Base-by-base conservation (phyloP, 2,888 invertebrate species). In the Operophtera brumata region DNA sequence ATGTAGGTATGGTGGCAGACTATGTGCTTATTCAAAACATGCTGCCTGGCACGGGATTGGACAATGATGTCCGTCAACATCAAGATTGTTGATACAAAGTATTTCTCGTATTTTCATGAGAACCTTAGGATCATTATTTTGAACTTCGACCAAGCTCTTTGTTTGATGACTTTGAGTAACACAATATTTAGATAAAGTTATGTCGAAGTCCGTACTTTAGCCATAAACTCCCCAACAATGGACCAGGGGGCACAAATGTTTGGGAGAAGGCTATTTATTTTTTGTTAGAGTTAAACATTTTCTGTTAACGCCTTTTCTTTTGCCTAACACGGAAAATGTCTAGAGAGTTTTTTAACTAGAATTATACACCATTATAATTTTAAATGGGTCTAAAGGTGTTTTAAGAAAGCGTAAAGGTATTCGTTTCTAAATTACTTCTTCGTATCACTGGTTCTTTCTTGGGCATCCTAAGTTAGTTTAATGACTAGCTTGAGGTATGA, bases 1-100 rank as follows among this genome's bases (percentile, higher is more conserved):
- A n/a, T n/a, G n/a, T 2, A 7, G 9, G 8, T 30, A 8, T 30
- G 0, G 1, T 30, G 34, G 6, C 34, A 34, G 35, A 32, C 58
- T 56, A 32, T 40, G 45, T 30, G 45, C 30, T 40, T 35, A 13
- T 47, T 48, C 41, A 41, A 20, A 34, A 40, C 39, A 12, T 20
- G 32, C 11, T 47, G n/a, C 47, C 12, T 32, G 40, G 25, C 40
- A 12, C 32, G 32, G 28, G 12, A 32, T 39, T 30, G 30, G 47
- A 47, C 39, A 47, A 47, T 32, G 25, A 12, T 3, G 20, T 0
- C 10, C 8, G 10, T 20, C 20, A 39, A 39, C 1, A 14, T 9
- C 8, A 10, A 10, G 8, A 8, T 13, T 4, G 13, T 30, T 3
- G 7, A 30, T 30, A 30, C n/a, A n/a, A n/a, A n/a, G n/a, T n/a